Evolutionary conservation across 2,888 invertebrate species (phyloP), one percentile per base, ranked within the genome.

Genomic region (Pachydiplax longipennis): DNA sequence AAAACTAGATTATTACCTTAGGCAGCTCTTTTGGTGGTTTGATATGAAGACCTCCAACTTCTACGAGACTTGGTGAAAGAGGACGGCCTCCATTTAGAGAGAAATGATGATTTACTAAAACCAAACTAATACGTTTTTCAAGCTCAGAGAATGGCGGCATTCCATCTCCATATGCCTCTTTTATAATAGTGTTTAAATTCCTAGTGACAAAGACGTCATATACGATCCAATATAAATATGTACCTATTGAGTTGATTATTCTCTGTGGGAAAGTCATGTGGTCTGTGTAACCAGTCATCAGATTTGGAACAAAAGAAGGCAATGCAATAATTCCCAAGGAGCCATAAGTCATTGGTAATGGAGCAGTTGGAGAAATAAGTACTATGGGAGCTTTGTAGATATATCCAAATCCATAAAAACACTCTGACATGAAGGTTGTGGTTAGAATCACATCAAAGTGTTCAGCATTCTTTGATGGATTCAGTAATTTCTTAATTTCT

Each of bases 41-140:
- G 58, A 94, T 92, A 91, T 94, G 94, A 58, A 94, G 92, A n/a
- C 94, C 94, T 53, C 94, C 94, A 90, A 94, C 93, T 90, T 93
- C 93, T 6, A 95, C 91, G 15, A 94, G 92, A 91, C 93, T 93
- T 0, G 94, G 94, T 8, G 94, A 93, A 10, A 94, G 92, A 2
- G 95, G 94, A 25, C 93, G 92, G 0, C 94, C 93, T 90, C 92
- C 92, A 44, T 92, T 92, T 12, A 92, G 58, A 5, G 92, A 91
- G 82, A 92, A 92, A 92, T 95, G 93, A 1, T 93, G 92, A 91
- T 95, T 95, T 0, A 94, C 73, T 91, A 95, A 93, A 31, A 94
- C 80, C 93, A 95, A 92, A 80, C 94, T 93, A n/a, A 94, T 91
- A 90, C 93, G 93, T 93, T 94, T 94, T 35, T 95, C 95, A 92